These are phyloP conservation scores for Mobula hypostoma DNA, from an alignment of 2,113 vertebrate species.

Conservation along the genomic window DNA sequence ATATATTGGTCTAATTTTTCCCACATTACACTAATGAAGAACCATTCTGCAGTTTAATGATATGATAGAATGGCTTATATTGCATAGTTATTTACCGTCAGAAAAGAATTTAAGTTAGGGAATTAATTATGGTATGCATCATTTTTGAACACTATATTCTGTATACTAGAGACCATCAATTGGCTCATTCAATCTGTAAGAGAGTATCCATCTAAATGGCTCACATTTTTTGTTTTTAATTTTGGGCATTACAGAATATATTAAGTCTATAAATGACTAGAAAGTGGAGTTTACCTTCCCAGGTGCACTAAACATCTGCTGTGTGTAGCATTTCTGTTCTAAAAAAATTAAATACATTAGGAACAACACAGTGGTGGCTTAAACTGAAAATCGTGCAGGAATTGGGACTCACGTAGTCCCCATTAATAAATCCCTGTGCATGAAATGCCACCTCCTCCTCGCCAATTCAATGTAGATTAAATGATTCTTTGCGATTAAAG, in stretches of 20 bases:
- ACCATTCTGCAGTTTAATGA: constrained; percentile 22
- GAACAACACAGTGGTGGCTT: too few relatives aligned
- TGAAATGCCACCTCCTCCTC: too few relatives aligned
- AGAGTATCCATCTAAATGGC: background rate
- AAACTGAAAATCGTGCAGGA: too few relatives aligned
- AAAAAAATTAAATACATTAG: too few relatives aligned
- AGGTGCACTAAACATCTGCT: too few relatives aligned
- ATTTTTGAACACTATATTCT: background rate
- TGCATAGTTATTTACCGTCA: constrained; percentile 18
- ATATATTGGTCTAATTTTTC: constrained; percentile 14
- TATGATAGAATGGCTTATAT: background rate
- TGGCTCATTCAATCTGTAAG: background rate
- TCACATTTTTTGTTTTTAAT: background rate
- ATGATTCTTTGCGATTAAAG: too few relatives aligned
- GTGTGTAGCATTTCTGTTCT: too few relatives aligned
- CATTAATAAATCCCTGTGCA: too few relatives aligned
- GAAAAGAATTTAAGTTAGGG: background rate
- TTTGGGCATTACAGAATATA: background rate
- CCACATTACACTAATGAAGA: constrained; percentile 20
- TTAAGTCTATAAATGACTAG: background rate
- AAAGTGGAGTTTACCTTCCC: too few relatives aligned
- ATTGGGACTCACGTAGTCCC: too few relatives aligned
- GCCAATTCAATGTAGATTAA: too few relatives aligned
- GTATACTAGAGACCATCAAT: background rate
- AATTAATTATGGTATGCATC: background rate